Conservation (phyloP, 2,113 vertebrate species). For the Carassius auratus region DNA sequence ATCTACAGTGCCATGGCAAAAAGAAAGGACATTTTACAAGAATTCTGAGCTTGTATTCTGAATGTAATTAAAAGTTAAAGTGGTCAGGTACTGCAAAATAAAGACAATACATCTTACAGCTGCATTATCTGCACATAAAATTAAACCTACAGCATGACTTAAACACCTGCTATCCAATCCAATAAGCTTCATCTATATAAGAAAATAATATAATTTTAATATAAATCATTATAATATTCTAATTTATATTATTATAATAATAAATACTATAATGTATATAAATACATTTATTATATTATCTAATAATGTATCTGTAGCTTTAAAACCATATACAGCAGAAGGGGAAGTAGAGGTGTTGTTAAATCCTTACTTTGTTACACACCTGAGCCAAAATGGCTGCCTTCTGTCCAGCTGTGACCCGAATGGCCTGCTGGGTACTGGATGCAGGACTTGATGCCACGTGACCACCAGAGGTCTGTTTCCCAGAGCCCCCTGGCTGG, state of each 20-base stretch:
- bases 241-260: neutral
- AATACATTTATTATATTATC: too few relatives aligned
- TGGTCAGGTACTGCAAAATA: neutral
- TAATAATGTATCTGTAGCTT: neutral
- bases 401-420: conserved; percentile 94
- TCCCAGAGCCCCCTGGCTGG: conserved; percentile 88
- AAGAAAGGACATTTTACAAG: neutral
- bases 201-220: too few relatives aligned
- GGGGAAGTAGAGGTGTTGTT: neutral
- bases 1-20: too few relatives aligned
- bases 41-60: neutral
- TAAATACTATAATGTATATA: neutral
- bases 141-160: neutral
- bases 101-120: neutral
- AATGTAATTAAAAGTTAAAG: neutral
- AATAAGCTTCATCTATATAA: neutral
- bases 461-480: conserved; percentile 83
- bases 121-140: neutral
- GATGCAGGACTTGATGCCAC: conserved; percentile 78
- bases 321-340: neutral
- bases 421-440: conserved; percentile 86
- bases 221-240: neutral
- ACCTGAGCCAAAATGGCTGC: conserved; percentile 94
- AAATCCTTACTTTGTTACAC: conserved; percentile 40
- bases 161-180: neutral